These are phyloP conservation scores for Paramormyrops kingsleyae DNA, from an alignment of 2,113 vertebrate species.

Conservation along the genomic window DNA sequence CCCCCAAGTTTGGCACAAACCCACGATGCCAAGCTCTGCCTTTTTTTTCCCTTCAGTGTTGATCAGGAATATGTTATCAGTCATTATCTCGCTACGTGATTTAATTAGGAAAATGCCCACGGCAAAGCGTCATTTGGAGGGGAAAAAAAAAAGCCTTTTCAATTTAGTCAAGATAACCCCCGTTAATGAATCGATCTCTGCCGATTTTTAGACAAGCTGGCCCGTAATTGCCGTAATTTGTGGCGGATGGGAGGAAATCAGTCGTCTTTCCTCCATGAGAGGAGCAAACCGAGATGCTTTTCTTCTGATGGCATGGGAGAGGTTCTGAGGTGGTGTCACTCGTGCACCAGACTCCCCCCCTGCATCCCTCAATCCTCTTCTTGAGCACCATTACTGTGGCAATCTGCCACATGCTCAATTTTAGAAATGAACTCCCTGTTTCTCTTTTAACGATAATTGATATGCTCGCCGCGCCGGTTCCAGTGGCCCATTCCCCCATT, in stretches of 20 bases:
- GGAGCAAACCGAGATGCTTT: not conserved
- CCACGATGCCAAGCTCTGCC: not conserved
- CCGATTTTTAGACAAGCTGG: not conserved
- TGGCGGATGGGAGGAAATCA: not conserved
- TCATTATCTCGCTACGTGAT: not conserved
- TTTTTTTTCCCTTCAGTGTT: not conserved
- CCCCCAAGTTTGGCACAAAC: not conserved
- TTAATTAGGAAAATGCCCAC: not conserved
- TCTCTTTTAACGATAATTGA: slow-evolving; percentile 14
- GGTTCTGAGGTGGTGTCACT: not conserved
- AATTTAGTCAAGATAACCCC: not conserved
- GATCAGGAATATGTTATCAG: not conserved
- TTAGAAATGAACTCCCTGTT: slow-evolving; percentile 6
- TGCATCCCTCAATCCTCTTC: not conserved
- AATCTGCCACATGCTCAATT: slow-evolving; percentile 13
- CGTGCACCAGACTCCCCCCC: not conserved
- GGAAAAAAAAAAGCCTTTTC: not conserved
- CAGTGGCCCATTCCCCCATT: not conserved
- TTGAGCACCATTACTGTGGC: slow-evolving; percentile 1
- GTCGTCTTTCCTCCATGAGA: not conserved
- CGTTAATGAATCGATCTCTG: not conserved
- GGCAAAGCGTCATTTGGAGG: not conserved
- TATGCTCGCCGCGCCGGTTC: not conserved
- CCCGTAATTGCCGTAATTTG: not conserved
- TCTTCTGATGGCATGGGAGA: not conserved